phyloP scores from a whole-genome alignment of 2,113 vertebrate species.

The Pavo muticus region DNA sequence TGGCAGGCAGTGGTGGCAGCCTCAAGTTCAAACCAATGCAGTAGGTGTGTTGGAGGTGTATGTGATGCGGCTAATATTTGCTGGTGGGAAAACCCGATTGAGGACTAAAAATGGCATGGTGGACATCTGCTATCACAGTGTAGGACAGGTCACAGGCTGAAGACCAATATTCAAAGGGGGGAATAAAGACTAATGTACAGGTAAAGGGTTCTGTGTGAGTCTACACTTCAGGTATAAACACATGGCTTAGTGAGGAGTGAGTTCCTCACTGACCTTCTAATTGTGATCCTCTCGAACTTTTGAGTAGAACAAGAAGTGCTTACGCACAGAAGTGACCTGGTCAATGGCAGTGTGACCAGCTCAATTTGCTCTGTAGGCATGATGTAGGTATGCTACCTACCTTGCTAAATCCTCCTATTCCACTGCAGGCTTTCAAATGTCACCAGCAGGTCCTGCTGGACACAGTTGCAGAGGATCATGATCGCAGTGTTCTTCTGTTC shows the following conservation, averaged over 20 bases:
- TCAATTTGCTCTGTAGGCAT: accelerated
- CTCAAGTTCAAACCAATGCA: background rate
- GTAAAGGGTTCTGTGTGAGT: background rate
- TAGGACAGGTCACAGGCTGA: background rate
- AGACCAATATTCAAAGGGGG: background rate
- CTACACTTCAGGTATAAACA: background rate
- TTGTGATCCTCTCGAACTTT: background rate
- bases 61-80: background rate
- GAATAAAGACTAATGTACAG: background rate
- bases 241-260: background rate
- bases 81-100: background rate
- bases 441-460: slow-evolving; percentile 19
- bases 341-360: background rate
- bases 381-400: background rate
- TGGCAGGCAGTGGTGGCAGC: background rate
- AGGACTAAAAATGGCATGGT: background rate
- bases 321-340: background rate
- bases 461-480: background rate
- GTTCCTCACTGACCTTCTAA: background rate
- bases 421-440: background rate
- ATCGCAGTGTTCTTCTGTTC: slow-evolving; percentile 47
- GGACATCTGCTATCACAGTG: background rate
- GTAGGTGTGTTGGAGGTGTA: background rate
- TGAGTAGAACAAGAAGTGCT: background rate
- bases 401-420: background rate